phyloP scores from a whole-genome alignment of 1,140 invertebrate genomes.

The Ditylenchus dipsaci region DNA sequence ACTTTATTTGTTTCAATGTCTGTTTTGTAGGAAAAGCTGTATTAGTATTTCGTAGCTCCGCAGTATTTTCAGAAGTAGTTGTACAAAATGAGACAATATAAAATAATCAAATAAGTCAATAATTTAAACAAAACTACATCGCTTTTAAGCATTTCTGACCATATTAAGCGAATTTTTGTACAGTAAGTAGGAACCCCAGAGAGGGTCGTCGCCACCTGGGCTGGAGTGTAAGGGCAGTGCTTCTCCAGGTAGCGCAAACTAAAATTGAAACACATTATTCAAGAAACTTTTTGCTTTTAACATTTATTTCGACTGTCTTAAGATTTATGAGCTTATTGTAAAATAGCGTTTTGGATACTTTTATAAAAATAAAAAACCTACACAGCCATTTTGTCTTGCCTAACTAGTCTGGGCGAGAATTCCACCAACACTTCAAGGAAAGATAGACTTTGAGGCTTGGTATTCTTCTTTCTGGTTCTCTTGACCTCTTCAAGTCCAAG shows the following conservation, averaged over 20 bases:
- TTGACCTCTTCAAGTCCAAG: slow-evolving; percentile 27
- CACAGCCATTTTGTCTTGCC: slow-evolving; percentile 42
- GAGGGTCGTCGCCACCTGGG: neutral
- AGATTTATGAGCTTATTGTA: no score
- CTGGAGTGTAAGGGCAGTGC: slow-evolving; percentile 11
- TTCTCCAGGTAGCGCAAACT: slow-evolving; percentile 34
- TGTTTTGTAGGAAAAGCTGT: no score
- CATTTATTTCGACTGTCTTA: no score
- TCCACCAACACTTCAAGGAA: slow-evolving; percentile 41
- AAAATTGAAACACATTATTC: slow-evolving; percentile 1
- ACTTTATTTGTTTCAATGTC: no score
- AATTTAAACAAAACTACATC: no score
- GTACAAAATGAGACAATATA: no score
- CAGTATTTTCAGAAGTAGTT: no score
- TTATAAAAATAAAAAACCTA: slow-evolving; percentile 20
- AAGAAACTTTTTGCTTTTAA: neutral
- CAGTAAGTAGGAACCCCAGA: slow-evolving; percentile 29
- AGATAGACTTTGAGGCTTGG: slow-evolving; percentile 15
- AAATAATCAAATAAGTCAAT: no score
- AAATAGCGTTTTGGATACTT: no score
- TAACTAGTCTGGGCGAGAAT: slow-evolving; percentile 42
- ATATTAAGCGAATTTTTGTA: slow-evolving; percentile 27
- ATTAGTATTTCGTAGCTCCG: no score
- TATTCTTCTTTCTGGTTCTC: neutral
- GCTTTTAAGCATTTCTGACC: neutral